Conservation (phyloP, 2,797 vertebrate species). For the Enteromius afrohamiltoni region DNA sequence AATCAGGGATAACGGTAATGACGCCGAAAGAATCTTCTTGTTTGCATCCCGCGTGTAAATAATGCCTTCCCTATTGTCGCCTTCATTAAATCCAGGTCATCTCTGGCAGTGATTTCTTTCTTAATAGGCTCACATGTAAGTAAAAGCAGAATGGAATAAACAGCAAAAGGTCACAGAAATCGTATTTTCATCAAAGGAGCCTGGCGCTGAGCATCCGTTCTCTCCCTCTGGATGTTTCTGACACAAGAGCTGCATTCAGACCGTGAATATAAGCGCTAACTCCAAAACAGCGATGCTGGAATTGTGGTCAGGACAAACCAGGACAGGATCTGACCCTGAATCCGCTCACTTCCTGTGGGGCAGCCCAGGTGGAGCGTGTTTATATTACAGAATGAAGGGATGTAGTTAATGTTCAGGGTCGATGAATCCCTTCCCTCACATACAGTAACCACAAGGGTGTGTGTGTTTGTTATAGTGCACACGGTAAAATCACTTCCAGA, state of each 20-base stretch:
- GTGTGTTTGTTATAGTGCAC: constrained; percentile 1
- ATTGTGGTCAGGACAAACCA: constrained; percentile 30
- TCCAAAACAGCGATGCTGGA: constrained; percentile 14
- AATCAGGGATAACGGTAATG: neutral
- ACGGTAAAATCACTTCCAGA: constrained; percentile 35
- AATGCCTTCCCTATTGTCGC: neutral
- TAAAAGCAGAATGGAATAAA: constrained; percentile 3
- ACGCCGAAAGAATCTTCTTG: neutral
- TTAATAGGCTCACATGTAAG: neutral
- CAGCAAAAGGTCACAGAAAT: neutral
- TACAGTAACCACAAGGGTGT: constrained; percentile 10
- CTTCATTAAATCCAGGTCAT: constrained; percentile 3
- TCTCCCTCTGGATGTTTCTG: constrained; percentile 15
- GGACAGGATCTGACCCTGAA: constrained; percentile 19
- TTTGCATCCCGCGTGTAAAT: neutral
- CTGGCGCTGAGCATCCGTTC: neutral
- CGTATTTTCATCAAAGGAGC: neutral
- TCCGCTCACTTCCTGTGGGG: neutral
- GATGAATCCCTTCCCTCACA: constrained; percentile 3
- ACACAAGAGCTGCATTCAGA: constrained; percentile 29
- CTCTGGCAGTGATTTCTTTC: neutral
- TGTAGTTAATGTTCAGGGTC: constrained; percentile 11
- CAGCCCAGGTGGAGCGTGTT: constrained; percentile 7
- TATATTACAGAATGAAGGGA: constrained; percentile 25
- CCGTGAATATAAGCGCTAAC: neutral